Evolutionary conservation across 2,113 vertebrate species (phyloP), one percentile per base, ranked within the genome.

Genomic region (Myotis lucifugus): DNA sequence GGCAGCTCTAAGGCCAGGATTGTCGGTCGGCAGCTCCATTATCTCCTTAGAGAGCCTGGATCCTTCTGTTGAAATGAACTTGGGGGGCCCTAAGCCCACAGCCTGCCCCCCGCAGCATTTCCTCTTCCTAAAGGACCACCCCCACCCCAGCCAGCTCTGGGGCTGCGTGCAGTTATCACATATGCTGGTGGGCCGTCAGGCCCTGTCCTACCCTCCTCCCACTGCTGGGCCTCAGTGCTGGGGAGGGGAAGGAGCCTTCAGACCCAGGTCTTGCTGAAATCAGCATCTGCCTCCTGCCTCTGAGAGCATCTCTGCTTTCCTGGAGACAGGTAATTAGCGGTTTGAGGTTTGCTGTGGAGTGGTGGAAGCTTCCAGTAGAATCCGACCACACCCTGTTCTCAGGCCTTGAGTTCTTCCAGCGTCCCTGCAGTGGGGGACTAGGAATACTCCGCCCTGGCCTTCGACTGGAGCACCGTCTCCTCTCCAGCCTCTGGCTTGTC

Each of bases 321-420:
- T 13, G 56, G 78, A 94, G 91, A 94, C 74, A 76, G 50, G 70
- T 95, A 46, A 81, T 97, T 87, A 94, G 93, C 2, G 11, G 92
- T 81, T 52, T 82, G 56, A 90, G 64, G 79, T 93, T 66, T 74
- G 92, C 66, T 69, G 42, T 52, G 74, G 52, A 92, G 76, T 21
- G n/a, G 67, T n/a, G 67, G 64, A 48, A 72, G 66, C 74, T 84
- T 92, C 61, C 66, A 6, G 61, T 10, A 52, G 85, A 76, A 61
- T 88, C 54, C 2, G 37, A 42, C 93, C 92, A 72, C 73, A 66
- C 91, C 40, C 15, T 17, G 12, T 86, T 94, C 88, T 83, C 32
- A 27, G 95, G 48, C 67, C 78, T 29, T 27, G 54, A 86, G 42
- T 54, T 6, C 32, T 61, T 76, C 32, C 73, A 90, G 85, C 21